Conservation (phyloP, 2,113 vertebrate genomes). For the Carassius auratus region DNA sequence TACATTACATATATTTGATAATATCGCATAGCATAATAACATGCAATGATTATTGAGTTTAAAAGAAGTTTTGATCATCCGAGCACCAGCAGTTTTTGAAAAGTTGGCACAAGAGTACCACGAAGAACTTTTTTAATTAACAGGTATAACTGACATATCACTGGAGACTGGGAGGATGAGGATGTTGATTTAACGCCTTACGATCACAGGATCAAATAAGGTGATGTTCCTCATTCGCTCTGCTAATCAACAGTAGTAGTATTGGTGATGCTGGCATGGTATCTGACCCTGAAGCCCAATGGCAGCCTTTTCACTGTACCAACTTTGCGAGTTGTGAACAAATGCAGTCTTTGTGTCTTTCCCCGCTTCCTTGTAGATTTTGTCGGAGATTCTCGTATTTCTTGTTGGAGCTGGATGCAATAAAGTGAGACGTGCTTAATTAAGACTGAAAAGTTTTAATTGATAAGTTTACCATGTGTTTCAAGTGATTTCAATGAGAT, state of each 20-base stretch:
- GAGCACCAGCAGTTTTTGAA: constrained; percentile 23
- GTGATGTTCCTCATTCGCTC: constrained; percentile 54
- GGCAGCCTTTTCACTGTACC: constrained; percentile 53
- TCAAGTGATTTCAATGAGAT: not conserved
- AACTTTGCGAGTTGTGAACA: constrained; percentile 44
- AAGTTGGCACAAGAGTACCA: constrained; percentile 35
- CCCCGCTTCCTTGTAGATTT: not conserved
- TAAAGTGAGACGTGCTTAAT: not conserved
- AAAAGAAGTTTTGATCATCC: not conserved
- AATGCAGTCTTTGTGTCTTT: not conserved
- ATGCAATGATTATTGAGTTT: not conserved
- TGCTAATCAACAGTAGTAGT: constrained; percentile 47
- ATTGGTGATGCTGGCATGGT: constrained; percentile 63
- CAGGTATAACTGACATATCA: constrained; percentile 54
- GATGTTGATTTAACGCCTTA: constrained; percentile 53
- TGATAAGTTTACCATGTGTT: not conserved
- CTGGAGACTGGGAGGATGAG: constrained; percentile 37
- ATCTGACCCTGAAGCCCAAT: constrained; percentile 51
- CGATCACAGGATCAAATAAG: constrained; percentile 54
- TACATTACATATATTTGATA: not conserved
- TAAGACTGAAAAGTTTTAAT: not conserved
- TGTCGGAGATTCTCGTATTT: not conserved
- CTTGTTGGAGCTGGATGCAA: not conserved
- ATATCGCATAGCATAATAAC: not conserved
- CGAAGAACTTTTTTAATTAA: constrained; percentile 50